Conservation (phyloP, 2,888 invertebrate genomes). For the Allygus modestus region DNA sequence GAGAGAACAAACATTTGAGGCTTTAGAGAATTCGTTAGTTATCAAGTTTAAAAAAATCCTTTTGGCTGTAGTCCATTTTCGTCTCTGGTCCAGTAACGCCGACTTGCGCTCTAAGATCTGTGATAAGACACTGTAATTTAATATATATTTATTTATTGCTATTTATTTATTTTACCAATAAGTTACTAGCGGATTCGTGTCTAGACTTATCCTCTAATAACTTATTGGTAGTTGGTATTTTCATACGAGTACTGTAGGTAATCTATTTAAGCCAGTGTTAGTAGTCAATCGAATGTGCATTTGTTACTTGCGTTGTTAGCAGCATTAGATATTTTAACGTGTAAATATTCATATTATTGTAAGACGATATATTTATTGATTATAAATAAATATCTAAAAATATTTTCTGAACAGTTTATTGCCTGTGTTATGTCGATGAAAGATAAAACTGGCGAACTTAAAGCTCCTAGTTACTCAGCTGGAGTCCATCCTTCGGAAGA, state of each 20-base stretch:
- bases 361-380: constrained; percentile 50
- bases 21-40: no score
- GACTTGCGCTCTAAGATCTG: constrained; percentile 59
- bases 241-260: constrained; percentile 43
- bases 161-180: constrained; percentile 44
- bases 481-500: no score
- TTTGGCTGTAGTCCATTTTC: constrained; percentile 2
- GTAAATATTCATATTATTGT: constrained; percentile 50
- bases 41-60: not conserved
- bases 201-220: not conserved
- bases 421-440: no score
- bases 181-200: not conserved
- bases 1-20: no score
- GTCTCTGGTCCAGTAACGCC: not conserved
- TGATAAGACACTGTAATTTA: constrained; percentile 60
- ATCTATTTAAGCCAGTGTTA: constrained; percentile 33
- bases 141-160: constrained; percentile 52
- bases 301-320: constrained; percentile 48
- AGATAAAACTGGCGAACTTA: no score
- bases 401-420: not conserved
- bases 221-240: constrained; percentile 28
- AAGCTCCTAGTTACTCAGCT: no score
- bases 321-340: constrained; percentile 43
- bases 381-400: constrained; percentile 40
- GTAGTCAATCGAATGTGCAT: constrained; percentile 49